Conservation (phyloP, 2,888 invertebrate species). For the Ectemnius cavifrons region DNA sequence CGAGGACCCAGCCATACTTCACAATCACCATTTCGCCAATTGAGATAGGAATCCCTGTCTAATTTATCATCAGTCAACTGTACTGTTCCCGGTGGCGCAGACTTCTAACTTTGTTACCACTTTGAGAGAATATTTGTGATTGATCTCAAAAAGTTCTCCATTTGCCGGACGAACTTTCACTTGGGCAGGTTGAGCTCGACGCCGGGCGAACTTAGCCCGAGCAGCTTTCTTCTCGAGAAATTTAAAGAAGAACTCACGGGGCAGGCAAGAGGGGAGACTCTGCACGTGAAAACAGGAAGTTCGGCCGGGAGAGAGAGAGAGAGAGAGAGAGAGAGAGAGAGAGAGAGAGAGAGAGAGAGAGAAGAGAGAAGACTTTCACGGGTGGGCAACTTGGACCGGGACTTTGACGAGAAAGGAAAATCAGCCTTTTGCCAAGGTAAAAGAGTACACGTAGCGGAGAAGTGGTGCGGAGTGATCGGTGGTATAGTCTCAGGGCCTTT, state of each 20-base stretch:
- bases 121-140: slow-evolving; percentile 29
- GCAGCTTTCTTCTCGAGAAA: slow-evolving; percentile 43
- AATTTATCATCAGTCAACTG: not conserved
- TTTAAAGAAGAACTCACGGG: slow-evolving; percentile 46
- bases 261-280: slow-evolving; percentile 20
- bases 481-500: too few relatives aligned
- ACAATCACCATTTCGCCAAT: not conserved
- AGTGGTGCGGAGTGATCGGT: too few relatives aligned
- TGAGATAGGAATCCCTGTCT: not conserved
- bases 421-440: slow-evolving; percentile 34
- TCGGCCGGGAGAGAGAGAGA: slow-evolving; percentile 31
- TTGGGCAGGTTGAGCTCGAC: slow-evolving; percentile 47
- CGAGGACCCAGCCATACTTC: slow-evolving; percentile 2
- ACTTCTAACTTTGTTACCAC: not conserved
- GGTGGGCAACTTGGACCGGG: slow-evolving; percentile 39
- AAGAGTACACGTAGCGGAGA: not conserved
- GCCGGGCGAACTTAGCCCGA: slow-evolving; percentile 41
- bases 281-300: slow-evolving; percentile 21
- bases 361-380: slow-evolving; percentile 38
- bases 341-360: slow-evolving; percentile 48
- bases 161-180: slow-evolving; percentile 32
- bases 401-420: slow-evolving; percentile 12
- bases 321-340: slow-evolving; percentile 49
- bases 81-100: not conserved
- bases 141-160: slow-evolving; percentile 38